Evolutionary conservation across 2,888 invertebrate genomes (phyloP), one percentile per base, ranked within the genome.

Genomic region (Apoda limacodes): DNA sequence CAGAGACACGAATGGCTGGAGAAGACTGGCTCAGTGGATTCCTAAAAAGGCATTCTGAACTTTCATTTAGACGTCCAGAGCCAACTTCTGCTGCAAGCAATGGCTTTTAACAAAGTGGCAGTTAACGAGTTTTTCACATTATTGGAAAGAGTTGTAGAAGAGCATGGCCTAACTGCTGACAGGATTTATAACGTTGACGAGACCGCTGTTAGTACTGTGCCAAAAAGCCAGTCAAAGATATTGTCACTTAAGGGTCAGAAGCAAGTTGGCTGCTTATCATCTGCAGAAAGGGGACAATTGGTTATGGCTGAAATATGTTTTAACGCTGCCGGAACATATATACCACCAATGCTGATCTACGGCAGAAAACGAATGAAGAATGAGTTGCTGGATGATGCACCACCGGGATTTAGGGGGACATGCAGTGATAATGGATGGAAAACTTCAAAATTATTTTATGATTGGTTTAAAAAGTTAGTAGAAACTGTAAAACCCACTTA

Each of bases 391-490:
- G 42, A 48, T 30, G 52, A 48, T 13, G 48, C 55, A 9, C 55
- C 57, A 25, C 37, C 50, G 9, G 52, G 48, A 9, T 30, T 52
- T 15, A 39, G 42, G 32, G 54, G 47, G 23, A 41, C 39, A 13
- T 47, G 46, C 30, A 46, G 44, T 43, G 40, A 47, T 15, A 45
- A 37, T 39, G 53, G 54, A 5, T 62, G 55, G 55, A 55, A 50
- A 37, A 48, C 46, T 31, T 22, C 28, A 22, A 31, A 50, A 23
- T 37, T 48, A 30, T 49, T 52, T 21, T 30, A 42, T 5, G 37
- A 45, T 14, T 57, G 58, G 55, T 46, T 61, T 23, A 33, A 48
- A 32, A 52, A 56, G 39, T 60, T 63, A 36, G 28, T 48, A n/a
- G 25, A 42, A 11, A 29, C 38, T 23, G 33, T 41, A 13, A 50